Evolutionary conservation across 2,113 vertebrate genomes (phyloP).

Genomic region (Fregata magnificens): DNA sequence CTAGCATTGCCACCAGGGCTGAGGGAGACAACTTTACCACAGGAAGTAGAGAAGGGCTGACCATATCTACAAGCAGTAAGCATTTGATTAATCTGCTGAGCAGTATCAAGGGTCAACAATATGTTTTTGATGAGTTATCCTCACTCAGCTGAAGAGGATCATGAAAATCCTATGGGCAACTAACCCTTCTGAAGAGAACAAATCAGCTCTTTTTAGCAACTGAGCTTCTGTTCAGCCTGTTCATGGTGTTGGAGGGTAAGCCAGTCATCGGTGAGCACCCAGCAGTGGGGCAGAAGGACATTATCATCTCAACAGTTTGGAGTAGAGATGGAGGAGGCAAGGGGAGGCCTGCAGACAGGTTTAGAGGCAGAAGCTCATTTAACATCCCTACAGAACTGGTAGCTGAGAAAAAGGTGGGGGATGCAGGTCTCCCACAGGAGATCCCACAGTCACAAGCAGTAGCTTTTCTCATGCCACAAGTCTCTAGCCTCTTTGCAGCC

Average conservation of each 20-base stretch:
- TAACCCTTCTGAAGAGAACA: neutral
- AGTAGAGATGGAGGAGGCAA: neutral
- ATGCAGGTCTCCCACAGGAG: neutral
- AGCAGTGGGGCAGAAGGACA: neutral
- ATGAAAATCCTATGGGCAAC: neutral
- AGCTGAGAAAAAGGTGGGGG: neutral
- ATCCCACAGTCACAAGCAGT: neutral
- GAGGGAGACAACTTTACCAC: neutral
- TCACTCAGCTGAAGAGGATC: neutral
- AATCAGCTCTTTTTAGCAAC: neutral
- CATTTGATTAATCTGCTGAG: neutral
- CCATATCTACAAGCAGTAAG: neutral
- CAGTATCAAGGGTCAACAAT: neutral
- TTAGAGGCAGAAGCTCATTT: neutral
- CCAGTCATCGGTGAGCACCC: neutral
- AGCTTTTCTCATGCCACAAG: neutral
- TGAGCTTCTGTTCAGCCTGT: neutral
- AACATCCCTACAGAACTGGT: neutral
- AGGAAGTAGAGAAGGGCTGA: neutral
- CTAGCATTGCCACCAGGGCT: neutral
- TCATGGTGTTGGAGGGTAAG: neutral
- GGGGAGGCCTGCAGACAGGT: neutral
- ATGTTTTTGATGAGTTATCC: neutral
- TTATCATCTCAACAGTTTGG: neutral
- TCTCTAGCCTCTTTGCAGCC: neutral